Evolutionary conservation across 2,888 invertebrate species (phyloP).

Genomic region (Cerastoderma edule): DNA sequence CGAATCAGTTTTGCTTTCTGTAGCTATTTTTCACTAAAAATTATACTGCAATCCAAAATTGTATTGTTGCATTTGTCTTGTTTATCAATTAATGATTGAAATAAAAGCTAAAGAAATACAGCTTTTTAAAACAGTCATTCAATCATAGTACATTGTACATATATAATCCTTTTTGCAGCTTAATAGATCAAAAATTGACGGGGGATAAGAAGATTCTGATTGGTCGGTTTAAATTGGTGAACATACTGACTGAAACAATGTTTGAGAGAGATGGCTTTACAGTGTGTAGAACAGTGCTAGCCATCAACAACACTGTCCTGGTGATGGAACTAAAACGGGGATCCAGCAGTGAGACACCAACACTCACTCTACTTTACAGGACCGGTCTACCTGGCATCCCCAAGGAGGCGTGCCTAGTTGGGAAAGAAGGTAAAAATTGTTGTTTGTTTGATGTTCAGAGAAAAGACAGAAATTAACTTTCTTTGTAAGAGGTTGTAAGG

Average conservation of each 20-base stretch:
- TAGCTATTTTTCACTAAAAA: too few species aligned
- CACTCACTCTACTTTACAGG: not conserved
- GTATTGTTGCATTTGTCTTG: too few species aligned
- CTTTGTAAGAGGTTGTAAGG: too few species aligned
- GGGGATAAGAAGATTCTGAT: constrained; percentile 22
- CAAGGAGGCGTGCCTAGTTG: constrained; percentile 24
- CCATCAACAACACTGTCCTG: constrained; percentile 25
- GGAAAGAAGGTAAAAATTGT: constrained; percentile 30
- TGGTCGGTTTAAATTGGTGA: constrained; percentile 9
- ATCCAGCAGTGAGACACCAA: not conserved
- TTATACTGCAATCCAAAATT: too few species aligned
- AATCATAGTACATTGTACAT: not conserved
- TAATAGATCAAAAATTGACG: not conserved
- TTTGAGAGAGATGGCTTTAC: constrained; percentile 18
- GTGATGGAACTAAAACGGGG: constrained; percentile 16
- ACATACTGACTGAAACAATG: constrained; percentile 22
- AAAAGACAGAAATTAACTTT: too few species aligned
- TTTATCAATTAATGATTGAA: too few species aligned
- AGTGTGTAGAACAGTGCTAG: constrained; percentile 21
- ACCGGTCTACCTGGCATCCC: constrained; percentile 16
- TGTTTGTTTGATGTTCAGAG: too few species aligned
- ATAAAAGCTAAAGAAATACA: not conserved
- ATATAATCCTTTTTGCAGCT: not conserved
- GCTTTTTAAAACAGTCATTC: not conserved
- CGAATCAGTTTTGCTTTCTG: too few species aligned